Conservation (phyloP, 1,140 invertebrate genomes). For the Acromyrmex echinatior region DNA sequence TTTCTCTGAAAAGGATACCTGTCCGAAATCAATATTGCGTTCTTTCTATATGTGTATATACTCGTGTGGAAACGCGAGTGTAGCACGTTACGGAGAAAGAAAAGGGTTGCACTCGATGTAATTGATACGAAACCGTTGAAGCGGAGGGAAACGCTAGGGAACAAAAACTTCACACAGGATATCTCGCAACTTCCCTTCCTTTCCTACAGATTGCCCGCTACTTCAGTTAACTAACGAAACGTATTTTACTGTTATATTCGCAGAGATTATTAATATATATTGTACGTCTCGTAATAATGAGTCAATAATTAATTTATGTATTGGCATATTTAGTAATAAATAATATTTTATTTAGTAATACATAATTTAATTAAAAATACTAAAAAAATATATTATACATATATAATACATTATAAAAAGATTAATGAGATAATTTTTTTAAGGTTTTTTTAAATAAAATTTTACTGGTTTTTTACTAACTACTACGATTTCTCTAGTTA, state of each 20-base stretch:
- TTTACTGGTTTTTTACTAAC: background rate
- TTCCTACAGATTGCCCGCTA: background rate
- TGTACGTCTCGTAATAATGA: background rate
- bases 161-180: constrained; percentile 45
- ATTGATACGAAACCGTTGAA: constrained; percentile 68
- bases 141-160: constrained; percentile 48
- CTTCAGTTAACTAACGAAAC: constrained; percentile 14
- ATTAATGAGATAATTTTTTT: background rate
- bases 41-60: constrained; percentile 13
- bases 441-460: background rate
- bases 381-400: background rate
- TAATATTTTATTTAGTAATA: background rate
- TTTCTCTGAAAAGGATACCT: constrained; percentile 26
- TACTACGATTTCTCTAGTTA: background rate
- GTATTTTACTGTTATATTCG: background rate
- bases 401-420: background rate
- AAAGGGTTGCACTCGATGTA: constrained; percentile 64
- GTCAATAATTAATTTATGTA: background rate
- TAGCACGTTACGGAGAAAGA: constrained; percentile 42
- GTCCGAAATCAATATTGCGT: constrained; percentile 35
- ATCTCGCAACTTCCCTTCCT: constrained; percentile 44
- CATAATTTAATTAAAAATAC: background rate
- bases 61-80: constrained; percentile 12
- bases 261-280: background rate
- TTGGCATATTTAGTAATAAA: background rate